Percentiles rank a stretch among this genome's conserved stretches.
These are phyloP conservation scores for Pelvicachromis taeniatus DNA, from an alignment of 2,113 vertebrate genomes.

Conservation along the genomic window DNA sequence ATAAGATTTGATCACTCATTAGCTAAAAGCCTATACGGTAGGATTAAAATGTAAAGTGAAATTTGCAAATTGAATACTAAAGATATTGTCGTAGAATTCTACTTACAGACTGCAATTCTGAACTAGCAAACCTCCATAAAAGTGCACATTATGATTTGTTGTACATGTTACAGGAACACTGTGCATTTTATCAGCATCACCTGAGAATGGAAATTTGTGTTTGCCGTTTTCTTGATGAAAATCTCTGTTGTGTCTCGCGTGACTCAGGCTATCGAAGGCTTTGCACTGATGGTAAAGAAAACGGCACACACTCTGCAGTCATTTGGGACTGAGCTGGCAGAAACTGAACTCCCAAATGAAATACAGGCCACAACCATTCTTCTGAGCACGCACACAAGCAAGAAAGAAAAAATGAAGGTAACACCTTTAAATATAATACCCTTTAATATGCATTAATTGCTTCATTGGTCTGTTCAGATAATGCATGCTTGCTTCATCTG, in stretches of 20 bases:
- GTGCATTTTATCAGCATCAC: neutral
- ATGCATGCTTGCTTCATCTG: neutral
- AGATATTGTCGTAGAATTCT: neutral
- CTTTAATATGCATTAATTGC: neutral
- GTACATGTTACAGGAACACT: neutral
- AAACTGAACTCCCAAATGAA: conserved; percentile 92
- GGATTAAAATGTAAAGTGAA: neutral
- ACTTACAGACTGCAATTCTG: neutral
- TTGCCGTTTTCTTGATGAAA: neutral
- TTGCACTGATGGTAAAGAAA: conserved; percentile 93
- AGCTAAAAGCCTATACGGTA: neutral
- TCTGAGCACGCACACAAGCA: conserved; percentile 81
- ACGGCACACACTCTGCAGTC: conserved; percentile 90
- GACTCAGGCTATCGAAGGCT: conserved; percentile 90
- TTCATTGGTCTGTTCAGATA: neutral
- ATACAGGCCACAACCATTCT: conserved; percentile 82
- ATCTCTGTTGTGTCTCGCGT: neutral
- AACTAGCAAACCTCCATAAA: neutral
- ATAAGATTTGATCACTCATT: neutral
- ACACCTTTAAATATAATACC: neutral
- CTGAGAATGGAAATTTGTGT: neutral
- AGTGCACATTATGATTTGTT: neutral
- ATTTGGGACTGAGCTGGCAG: conserved; percentile 92
- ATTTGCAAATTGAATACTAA: neutral
- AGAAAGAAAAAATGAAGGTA: conserved; percentile 91